These are phyloP conservation scores for Sesia apiformis DNA, from an alignment of 2,888 invertebrate genomes.

Conservation along the genomic window DNA sequence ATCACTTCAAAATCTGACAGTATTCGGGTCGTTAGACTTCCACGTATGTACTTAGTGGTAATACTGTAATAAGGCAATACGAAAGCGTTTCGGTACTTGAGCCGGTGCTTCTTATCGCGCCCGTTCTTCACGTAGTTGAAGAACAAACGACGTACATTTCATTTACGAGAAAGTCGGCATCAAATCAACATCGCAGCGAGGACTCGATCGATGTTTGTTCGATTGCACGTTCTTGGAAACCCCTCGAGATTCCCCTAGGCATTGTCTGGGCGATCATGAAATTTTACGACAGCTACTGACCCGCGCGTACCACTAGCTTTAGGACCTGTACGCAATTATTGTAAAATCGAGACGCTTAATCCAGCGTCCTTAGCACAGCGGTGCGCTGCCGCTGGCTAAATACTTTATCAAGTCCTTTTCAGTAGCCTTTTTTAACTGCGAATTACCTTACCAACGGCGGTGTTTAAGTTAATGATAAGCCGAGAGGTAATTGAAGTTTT, in stretches of 20 bases:
- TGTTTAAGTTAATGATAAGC: constrained; percentile 30
- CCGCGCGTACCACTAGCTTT: constrained; percentile 43
- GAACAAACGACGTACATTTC: constrained; percentile 25
- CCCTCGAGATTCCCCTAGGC: constrained; percentile 31
- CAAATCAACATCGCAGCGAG: constrained; percentile 19
- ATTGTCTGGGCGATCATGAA: constrained; percentile 42
- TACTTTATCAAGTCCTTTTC: constrained; percentile 42
- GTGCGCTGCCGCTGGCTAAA: constrained; percentile 28
- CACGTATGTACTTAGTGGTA: constrained; percentile 17
- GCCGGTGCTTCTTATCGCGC: constrained; percentile 18
- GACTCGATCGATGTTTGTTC: constrained; percentile 16
- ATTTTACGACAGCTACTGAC: constrained; percentile 56
- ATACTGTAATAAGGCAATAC: constrained; percentile 17
- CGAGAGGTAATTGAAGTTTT: constrained; percentile 6
- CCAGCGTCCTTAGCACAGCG: constrained; percentile 21
- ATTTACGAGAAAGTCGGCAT: constrained; percentile 24
- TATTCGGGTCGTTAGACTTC: constrained; percentile 42
- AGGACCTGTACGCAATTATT: constrained; percentile 49
- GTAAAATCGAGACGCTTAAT: constrained; percentile 44
- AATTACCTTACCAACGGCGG: constrained; percentile 30
- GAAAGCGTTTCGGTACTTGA: constrained; percentile 21
- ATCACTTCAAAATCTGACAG: constrained; percentile 55
- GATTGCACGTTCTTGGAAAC: constrained; percentile 18
- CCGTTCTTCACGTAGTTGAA: constrained; percentile 14
- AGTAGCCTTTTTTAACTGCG: constrained; percentile 34